These are phyloP conservation scores for Sacculina carcini DNA, from an alignment of 2,888 invertebrate genomes.

Conservation along the genomic window DNA sequence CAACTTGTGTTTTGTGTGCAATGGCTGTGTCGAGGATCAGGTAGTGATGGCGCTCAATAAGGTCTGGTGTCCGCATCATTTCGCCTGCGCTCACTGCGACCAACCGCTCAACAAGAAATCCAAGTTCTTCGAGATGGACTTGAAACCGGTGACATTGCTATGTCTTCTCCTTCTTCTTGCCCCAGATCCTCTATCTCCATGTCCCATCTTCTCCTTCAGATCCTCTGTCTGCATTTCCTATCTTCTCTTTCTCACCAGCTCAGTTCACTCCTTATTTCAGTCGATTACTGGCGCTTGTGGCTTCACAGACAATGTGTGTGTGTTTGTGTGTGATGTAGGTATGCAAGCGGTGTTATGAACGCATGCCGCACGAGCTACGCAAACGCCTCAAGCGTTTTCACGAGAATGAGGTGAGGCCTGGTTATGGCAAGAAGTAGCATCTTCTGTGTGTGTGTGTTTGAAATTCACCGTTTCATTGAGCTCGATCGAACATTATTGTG, in stretches of 20 bases:
- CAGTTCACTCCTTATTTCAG: no score
- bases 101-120: constrained; percentile 83
- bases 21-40: constrained; percentile 90
- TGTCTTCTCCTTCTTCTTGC: not conserved
- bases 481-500: no score
- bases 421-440: not conserved
- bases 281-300: no score
- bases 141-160: constrained; percentile 43
- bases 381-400: constrained; percentile 71
- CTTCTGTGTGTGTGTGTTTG: no score
- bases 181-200: no score
- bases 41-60: constrained; percentile 95
- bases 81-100: constrained; percentile 91
- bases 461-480: no score
- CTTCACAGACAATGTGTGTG: no score
- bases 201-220: constrained; percentile 8
- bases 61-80: constrained; percentile 97
- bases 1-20: constrained; percentile 93
- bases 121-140: constrained; percentile 96
- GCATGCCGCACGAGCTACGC: constrained; percentile 75
- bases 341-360: constrained; percentile 94
- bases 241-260: not conserved
- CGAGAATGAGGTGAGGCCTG: constrained; percentile 32
- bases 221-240: not conserved
- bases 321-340: constrained; percentile 19